Conservation (phyloP, 2,113 vertebrate genomes). For the Circaetus cinerascens region DNA sequence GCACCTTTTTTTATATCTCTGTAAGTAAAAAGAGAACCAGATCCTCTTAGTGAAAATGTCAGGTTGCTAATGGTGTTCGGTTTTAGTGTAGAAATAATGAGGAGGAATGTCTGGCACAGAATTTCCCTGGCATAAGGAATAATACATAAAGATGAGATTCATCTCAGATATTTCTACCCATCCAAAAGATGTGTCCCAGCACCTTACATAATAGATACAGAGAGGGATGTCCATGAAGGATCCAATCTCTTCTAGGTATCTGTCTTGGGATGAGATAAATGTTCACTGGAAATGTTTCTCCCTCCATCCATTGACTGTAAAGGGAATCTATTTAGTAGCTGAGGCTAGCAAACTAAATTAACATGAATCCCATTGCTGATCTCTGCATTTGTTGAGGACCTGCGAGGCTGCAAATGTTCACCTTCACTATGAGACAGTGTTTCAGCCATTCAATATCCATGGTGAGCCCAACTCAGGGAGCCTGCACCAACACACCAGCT, state of each 20-base stretch:
- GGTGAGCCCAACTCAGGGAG: not conserved
- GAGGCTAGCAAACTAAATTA: not conserved
- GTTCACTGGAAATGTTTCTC: not conserved
- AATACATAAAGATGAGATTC: not conserved
- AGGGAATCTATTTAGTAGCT: not conserved
- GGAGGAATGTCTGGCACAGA: not conserved
- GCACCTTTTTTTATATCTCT: not conserved
- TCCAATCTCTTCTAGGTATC: not conserved
- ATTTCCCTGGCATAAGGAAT: not conserved
- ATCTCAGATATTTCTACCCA: not conserved
- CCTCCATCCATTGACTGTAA: not conserved
- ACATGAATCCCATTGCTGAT: not conserved
- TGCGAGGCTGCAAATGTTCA: not conserved
- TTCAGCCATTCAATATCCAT: not conserved
- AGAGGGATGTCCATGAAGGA: not conserved
- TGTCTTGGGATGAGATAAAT: not conserved
- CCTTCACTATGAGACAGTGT: not conserved
- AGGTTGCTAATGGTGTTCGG: not conserved
- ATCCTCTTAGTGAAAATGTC: not conserved
- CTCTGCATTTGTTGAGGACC: not conserved
- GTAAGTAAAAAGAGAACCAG: slow-evolving; percentile 8
- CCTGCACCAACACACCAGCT: not conserved
- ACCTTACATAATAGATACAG: not conserved
- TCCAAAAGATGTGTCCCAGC: not conserved
- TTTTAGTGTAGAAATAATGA: slow-evolving; percentile 26